Conservation (phyloP, 2,797 vertebrate species). For the Sebastes aleutianus region DNA sequence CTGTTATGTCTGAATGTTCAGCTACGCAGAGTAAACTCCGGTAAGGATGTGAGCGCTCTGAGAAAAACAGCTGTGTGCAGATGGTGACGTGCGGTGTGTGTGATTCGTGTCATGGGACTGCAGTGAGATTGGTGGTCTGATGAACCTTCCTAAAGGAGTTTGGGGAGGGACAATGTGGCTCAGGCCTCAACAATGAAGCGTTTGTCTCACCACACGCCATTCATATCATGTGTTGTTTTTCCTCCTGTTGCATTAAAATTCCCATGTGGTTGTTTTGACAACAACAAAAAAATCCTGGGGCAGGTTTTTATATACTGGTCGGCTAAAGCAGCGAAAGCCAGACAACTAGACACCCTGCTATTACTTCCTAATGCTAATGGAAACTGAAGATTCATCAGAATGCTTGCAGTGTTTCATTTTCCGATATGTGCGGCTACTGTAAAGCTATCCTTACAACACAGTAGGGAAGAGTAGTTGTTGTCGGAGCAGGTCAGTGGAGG, state of each 20-base stretch:
- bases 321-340: background rate
- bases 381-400: background rate
- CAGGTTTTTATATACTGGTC: background rate
- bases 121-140: constrained; percentile 42
- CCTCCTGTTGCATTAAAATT: constrained; percentile 52
- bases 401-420: background rate
- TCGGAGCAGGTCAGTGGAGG: constrained; percentile 1
- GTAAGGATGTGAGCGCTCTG: background rate
- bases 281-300: background rate
- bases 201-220: constrained; percentile 45
- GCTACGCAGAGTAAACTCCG: background rate
- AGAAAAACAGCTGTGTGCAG: constrained; percentile 34
- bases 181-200: constrained; percentile 46
- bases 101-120: constrained; percentile 73
- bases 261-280: constrained; percentile 56
- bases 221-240: constrained; percentile 71
- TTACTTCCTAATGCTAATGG: background rate
- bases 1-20: background rate
- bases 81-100: constrained; percentile 51
- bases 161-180: constrained; percentile 29
- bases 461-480: background rate
- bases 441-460: background rate
- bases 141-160: constrained; percentile 36
- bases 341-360: background rate
- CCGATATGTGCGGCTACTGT: background rate